Percentiles rank a stretch among this genome's conserved stretches.
These are phyloP conservation scores for Conchocele bisecta DNA, from an alignment of 2,888 invertebrate genomes.

Conservation along the genomic window DNA sequence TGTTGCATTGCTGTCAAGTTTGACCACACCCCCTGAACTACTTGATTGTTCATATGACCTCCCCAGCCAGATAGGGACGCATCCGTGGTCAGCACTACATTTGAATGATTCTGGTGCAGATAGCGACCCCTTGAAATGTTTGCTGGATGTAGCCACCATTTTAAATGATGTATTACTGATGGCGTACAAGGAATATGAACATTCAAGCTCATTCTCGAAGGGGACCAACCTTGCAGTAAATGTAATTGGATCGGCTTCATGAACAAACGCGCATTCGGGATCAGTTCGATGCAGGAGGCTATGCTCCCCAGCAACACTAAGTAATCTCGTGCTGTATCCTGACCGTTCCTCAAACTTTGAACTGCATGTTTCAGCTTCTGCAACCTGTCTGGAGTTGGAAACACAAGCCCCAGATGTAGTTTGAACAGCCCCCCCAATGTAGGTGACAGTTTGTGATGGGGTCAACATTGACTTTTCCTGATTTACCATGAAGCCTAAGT, in stretches of 20 bases:
- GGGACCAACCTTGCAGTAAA: slow-evolving; percentile 2
- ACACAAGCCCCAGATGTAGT: slow-evolving; percentile 15
- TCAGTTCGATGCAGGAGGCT: slow-evolving; percentile 14
- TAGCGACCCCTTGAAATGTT: slow-evolving; percentile 23
- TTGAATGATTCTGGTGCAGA: not conserved
- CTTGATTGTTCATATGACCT: slow-evolving; percentile 26
- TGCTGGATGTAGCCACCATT: slow-evolving; percentile 28
- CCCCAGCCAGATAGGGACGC: slow-evolving; percentile 27
- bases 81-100: slow-evolving; percentile 34
- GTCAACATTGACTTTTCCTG: slow-evolving; percentile 25
- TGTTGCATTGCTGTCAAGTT: not conserved
- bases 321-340: slow-evolving; percentile 18
- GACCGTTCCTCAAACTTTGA: not conserved
- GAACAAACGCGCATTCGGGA: not conserved
- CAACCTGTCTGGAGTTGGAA: slow-evolving; percentile 25
- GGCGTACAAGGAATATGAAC: slow-evolving; percentile 16
- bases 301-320: slow-evolving; percentile 29
- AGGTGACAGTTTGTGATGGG: slow-evolving; percentile 30
- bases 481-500: slow-evolving; percentile 48
- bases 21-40: slow-evolving; percentile 28
- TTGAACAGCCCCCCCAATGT: slow-evolving; percentile 22
- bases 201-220: slow-evolving; percentile 1
- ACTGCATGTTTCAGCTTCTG: slow-evolving; percentile 16
- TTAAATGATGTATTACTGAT: slow-evolving; percentile 18
- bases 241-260: slow-evolving; percentile 26